A percentile compares a stretch with the other conserved stretches of the same genome.
Conservation (phyloP, 2,797 vertebrate species). For the Scomberomorus guttatus region DNA sequence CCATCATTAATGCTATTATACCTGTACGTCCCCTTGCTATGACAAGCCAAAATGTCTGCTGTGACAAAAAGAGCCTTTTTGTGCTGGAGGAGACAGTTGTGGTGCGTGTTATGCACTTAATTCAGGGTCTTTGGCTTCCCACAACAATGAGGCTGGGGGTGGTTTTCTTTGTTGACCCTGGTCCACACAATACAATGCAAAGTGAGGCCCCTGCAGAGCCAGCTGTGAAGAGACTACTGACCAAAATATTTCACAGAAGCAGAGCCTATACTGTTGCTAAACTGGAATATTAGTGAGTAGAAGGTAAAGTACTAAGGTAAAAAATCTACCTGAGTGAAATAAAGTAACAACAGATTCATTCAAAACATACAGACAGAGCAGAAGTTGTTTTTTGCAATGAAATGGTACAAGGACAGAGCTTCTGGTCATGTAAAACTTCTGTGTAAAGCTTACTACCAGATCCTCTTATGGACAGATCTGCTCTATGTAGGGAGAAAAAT, state of each 20-base stretch:
- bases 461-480: no score
- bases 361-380: background rate
- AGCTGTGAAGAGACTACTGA: slow-evolving; percentile 41
- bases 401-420: no score
- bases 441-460: background rate
- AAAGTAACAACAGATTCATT: background rate
- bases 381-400: no score
- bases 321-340: background rate
- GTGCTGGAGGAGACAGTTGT: slow-evolving; percentile 41
- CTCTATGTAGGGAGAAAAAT: no score
- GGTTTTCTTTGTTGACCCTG: slow-evolving; percentile 76
- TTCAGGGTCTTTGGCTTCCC: slow-evolving; percentile 55
- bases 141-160: slow-evolving; percentile 67
- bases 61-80: background rate
- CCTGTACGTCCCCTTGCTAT: background rate
- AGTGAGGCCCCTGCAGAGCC: slow-evolving; percentile 58
- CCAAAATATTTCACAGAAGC: slow-evolving; percentile 30
- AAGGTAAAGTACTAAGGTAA: background rate
- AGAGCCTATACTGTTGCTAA: background rate
- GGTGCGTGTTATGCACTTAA: slow-evolving; percentile 41
- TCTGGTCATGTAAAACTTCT: background rate
- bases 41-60: background rate
- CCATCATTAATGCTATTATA: slow-evolving; percentile 2
- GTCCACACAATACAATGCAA: slow-evolving; percentile 71
- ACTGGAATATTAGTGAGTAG: background rate